Evolutionary conservation across 2,113 vertebrate species (phyloP), one percentile per base, ranked within the genome.

Genomic region (Brienomyrus longianalis): DNA sequence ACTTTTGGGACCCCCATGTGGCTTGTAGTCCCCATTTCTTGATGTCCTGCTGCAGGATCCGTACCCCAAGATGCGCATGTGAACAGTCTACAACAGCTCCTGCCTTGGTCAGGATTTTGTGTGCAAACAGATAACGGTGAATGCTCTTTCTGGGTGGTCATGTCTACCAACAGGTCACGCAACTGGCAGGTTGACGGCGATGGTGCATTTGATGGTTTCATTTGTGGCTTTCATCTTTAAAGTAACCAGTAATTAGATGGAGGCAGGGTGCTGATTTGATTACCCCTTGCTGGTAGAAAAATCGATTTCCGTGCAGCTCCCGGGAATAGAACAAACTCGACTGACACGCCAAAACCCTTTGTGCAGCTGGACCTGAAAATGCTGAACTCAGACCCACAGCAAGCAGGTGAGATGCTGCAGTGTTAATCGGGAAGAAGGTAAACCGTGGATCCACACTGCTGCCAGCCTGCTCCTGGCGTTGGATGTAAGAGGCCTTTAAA

Each of bases 401-500:
- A 86, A 54, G n/a, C 50, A 27, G n/a, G 7, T 10, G n/a, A 9
- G 11, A 70, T 13, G 9, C 62, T 66, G 62, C 62, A 27, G 62
- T 3, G 23, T 27, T 66, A 11, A 66, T 66, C 2, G n/a, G 23
- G 62, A 66, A 31, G 62, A 13, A 70, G 62, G 62, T 13, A 13
- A 70, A 31, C 62, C 3, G 62, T 3, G 0, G n/a, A 13, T 70
- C n/a, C 62, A 70, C 10, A 5, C 27, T 21, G 27, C 48, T 50
- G 11, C 50, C n/a, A 5, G 4, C 27, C 85, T 31, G 48, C n/a
- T 27, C n/a, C 23, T 86, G 48, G 27, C 19, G 50, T 86, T 8
- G 23, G 89, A 90, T 80, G 90, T 15, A 48, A 27, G 54, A 59
- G 51, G 66, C 90, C 92, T 91, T 92, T 89, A 51, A 56, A 77